Evolutionary conservation across 2,888 invertebrate species (phyloP), one percentile per base, ranked within the genome.

Genomic region (Erebia aethiops): DNA sequence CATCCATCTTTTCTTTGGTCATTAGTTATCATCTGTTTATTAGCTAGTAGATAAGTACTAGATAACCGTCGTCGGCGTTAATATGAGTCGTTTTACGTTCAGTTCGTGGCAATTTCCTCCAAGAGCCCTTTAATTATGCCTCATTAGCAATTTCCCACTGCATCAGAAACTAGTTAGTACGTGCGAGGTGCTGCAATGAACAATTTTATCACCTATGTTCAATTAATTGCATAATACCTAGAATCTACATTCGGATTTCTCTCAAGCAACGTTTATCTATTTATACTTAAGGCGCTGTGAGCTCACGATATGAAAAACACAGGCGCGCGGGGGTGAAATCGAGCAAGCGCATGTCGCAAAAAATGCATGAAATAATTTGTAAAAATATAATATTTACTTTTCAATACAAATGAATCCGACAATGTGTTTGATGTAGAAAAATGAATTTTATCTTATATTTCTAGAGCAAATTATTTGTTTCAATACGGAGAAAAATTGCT

Each of bases 141-240:
- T 76, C 76, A 76, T 77, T 77, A 77, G 77, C 74, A 73, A 77
- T 77, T 74, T 77, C 75, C 77, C 74, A 74, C 74, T 74, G 69
- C 67, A 72, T 74, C 71, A 63, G 68, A 75, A 76, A 77, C 77
- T 71, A 73, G 76, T 76, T 75, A 67, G 72, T 72, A 73, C 71
- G 70, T 71, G 68, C 71, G 68, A 77, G 71, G 76, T 73, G 73
- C 61, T 61, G 72, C 70, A 72, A 71, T 74, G 73, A 73, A 70
- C 73, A 73, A 75, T 77, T 74, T 76, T 71, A 76, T 75, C 72
- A 72, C 63, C 70, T 46, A 68, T 76, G 70, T 76, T 73, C 72
- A 70, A 74, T 76, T 76, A 75, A 73, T 75, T 74, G 67, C 67
- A 74, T 69, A 72, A 67, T 67, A 62, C 21, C 62, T 46, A 46